phyloP scores from a whole-genome alignment of 1,140 invertebrate species.

The Drosophila mojavensis region DNA sequence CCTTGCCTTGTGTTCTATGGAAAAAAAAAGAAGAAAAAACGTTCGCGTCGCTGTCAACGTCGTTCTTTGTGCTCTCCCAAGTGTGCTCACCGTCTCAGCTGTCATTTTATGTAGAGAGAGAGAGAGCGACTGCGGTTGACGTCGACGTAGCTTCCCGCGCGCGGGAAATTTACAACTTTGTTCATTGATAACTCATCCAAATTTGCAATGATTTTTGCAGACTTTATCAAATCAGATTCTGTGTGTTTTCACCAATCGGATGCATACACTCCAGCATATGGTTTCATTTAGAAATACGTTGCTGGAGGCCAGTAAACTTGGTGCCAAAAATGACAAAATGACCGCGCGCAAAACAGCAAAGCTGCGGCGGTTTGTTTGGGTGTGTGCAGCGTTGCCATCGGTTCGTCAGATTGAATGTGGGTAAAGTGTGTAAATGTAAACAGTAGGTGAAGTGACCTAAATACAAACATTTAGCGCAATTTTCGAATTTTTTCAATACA shows the following conservation, averaged over 20 bases:
- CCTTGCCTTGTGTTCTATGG: constrained; percentile 40
- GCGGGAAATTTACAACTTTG: constrained; percentile 75
- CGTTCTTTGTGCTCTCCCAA: constrained; percentile 27
- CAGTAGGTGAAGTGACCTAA: constrained; percentile 28
- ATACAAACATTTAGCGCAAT: neutral
- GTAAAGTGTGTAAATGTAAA: constrained; percentile 22
- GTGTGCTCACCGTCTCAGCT: constrained; percentile 50
- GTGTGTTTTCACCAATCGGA: constrained; percentile 49
- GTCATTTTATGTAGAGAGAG: constrained; percentile 47
- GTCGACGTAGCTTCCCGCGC: constrained; percentile 73
- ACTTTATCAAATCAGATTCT: constrained; percentile 65
- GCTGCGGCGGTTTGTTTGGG: constrained; percentile 63
- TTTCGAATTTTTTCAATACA: neutral
- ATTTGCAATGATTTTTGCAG: constrained; percentile 53
- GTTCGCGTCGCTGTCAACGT: constrained; percentile 42
- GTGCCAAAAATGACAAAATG: constrained; percentile 57
- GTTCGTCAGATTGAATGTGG: neutral
- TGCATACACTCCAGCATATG: neutral
- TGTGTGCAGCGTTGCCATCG: constrained; percentile 59
- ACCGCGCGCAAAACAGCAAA: constrained; percentile 63
- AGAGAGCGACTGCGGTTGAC: constrained; percentile 16
- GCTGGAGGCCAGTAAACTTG: constrained; percentile 40
- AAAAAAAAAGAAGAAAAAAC: constrained; percentile 20
- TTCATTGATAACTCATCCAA: constrained; percentile 48
- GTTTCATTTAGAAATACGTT: constrained; percentile 56